These are phyloP conservation scores for Tiliacea citrago DNA, from an alignment of 2,888 invertebrate genomes.

Conservation along the genomic window DNA sequence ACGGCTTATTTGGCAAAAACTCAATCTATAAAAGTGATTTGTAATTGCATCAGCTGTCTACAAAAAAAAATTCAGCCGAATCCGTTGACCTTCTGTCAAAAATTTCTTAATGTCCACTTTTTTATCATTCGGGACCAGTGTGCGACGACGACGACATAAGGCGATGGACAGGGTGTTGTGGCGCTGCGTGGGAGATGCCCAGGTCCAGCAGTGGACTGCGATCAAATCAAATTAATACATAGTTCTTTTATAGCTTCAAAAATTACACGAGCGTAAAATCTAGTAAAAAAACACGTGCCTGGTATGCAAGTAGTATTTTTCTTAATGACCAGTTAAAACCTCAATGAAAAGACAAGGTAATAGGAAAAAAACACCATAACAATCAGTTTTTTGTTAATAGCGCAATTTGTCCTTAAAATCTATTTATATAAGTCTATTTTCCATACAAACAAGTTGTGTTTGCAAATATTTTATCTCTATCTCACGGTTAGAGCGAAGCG, in stretches of 20 bases:
- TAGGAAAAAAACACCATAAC: constrained; percentile 35
- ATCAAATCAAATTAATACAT: constrained; percentile 7
- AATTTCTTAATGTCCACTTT: too few relatives aligned
- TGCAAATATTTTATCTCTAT: constrained; percentile 52
- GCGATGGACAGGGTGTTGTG: too few relatives aligned
- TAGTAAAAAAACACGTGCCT: constrained; percentile 9
- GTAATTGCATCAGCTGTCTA: too few relatives aligned
- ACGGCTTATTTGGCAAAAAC: too few relatives aligned
- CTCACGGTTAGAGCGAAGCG: constrained; percentile 32
- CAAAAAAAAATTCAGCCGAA: too few relatives aligned
- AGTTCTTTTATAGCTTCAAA: constrained; percentile 1
- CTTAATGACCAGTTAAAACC: constrained; percentile 35
- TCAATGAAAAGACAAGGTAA: constrained; percentile 20
- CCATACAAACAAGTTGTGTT: constrained; percentile 41
- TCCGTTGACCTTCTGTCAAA: too few relatives aligned
- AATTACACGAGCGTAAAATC: constrained; percentile 32
- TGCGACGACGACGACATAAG: too few relatives aligned
- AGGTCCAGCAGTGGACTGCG: too few relatives aligned
- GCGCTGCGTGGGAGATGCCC: too few relatives aligned
- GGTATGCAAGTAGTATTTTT: constrained; percentile 7
- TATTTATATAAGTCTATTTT: constrained; percentile 46
- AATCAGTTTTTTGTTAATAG: constrained; percentile 30
- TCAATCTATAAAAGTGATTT: too few relatives aligned
- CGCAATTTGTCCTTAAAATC: constrained; percentile 41
- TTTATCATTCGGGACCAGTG: too few relatives aligned